phyloP scores from a whole-genome alignment of 1,140 invertebrate species.

The Eupristina koningsbergeri region DNA sequence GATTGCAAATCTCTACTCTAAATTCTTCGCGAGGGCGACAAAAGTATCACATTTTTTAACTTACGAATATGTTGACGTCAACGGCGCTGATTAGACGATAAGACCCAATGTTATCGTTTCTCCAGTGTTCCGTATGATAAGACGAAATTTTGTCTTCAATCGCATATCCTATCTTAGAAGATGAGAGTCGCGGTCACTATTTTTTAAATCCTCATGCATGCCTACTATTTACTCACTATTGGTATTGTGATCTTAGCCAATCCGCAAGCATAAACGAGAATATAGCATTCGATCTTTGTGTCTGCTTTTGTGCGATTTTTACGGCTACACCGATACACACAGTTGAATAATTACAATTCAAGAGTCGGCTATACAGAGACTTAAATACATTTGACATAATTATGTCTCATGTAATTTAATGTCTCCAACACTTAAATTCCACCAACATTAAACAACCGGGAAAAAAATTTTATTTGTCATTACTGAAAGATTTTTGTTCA shows the following conservation, averaged over 20 bases:
- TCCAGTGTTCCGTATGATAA: neutral
- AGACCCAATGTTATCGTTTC: neutral
- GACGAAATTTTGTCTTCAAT: neutral
- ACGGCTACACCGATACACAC: neutral
- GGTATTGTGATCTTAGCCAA: neutral
- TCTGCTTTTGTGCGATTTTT: neutral
- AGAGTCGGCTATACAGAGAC: neutral
- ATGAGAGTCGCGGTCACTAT: neutral
- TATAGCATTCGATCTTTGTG: no score
- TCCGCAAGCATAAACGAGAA: neutral
- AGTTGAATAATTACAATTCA: no score
- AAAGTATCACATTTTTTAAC: constrained; percentile 21
- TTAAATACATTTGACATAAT: neutral
- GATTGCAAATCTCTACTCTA: neutral
- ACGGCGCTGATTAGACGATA: constrained; percentile 29
- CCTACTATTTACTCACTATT: neutral
- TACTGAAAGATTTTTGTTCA: neutral
- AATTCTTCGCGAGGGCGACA: neutral
- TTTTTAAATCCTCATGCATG: neutral
- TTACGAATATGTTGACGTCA: constrained; percentile 46
- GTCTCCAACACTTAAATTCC: neutral
- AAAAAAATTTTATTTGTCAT: no score
- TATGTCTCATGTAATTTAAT: neutral
- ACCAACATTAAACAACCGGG: no score
- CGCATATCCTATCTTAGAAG: neutral